A percentile compares a stretch with the other conserved stretches of the same genome.
Conservation (phyloP, 2,113 vertebrate species). For the Sinocyclocheilus rhinocerous region DNA sequence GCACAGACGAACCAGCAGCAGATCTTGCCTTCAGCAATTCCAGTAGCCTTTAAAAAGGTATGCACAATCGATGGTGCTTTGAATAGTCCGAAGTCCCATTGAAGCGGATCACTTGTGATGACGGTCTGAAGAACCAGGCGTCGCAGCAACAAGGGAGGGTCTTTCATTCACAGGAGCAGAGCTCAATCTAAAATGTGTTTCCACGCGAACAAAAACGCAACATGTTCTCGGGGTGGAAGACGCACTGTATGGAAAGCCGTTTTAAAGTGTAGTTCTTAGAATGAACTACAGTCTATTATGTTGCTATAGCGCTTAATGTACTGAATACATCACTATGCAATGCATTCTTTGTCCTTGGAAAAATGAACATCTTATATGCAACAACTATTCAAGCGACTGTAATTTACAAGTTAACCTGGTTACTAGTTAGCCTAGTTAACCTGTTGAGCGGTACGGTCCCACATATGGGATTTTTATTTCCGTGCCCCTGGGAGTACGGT, state of each 20-base stretch:
- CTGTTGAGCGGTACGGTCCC: too few relatives aligned
- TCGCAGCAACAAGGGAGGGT: conserved; percentile 29
- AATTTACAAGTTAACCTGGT: neutral
- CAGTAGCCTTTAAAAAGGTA: neutral
- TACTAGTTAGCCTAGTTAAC: neutral
- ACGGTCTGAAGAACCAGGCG: conserved; percentile 13
- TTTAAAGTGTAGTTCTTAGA: neutral
- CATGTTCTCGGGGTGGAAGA: neutral
- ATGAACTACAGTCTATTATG: neutral
- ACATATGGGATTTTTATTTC: too few relatives aligned
- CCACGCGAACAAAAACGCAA: conserved; percentile 2
- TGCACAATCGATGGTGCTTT: conserved; percentile 1
- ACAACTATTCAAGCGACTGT: neutral
- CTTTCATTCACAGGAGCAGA: conserved; percentile 28
- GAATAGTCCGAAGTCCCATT: conserved; percentile 8
- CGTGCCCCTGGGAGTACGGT: too few relatives aligned
- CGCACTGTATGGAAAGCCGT: neutral
- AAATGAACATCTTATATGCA: neutral
- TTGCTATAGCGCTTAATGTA: too few relatives aligned
- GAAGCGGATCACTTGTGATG: conserved; percentile 16
- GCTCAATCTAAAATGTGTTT: conserved; percentile 15
- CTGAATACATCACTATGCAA: neutral
- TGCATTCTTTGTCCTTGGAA: neutral
- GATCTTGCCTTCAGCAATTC: neutral
- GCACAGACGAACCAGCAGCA: neutral